phyloP scores from a whole-genome alignment of 2,113 vertebrate genomes.

The Petrocephalus microphthalmus region DNA sequence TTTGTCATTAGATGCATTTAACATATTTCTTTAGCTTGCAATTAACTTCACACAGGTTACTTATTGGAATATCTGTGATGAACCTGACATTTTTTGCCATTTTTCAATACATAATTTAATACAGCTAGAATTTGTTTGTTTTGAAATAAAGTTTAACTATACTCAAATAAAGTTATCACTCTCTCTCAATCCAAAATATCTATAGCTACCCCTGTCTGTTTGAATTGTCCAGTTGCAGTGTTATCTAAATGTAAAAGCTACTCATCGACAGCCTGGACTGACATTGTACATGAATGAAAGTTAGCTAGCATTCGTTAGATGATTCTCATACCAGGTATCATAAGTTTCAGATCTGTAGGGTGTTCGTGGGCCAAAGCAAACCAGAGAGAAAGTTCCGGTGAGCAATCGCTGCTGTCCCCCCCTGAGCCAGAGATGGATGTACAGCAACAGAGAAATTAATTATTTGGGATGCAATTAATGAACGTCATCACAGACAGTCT shows the following conservation, averaged over 20 bases:
- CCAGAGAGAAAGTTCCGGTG: neutral
- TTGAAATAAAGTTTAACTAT: neutral
- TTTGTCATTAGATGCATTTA: slow-evolving; percentile 1
- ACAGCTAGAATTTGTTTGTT: neutral
- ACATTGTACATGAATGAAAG: neutral
- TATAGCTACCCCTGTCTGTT: neutral
- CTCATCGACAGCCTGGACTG: neutral
- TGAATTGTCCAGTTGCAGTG: neutral
- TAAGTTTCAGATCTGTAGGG: neutral
- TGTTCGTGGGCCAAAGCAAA: neutral
- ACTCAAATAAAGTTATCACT: neutral
- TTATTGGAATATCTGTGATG: slow-evolving; percentile 4
- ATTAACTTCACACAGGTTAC: neutral
- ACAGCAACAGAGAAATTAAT: slow-evolving; percentile 38
- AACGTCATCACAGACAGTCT: slow-evolving; percentile 40
- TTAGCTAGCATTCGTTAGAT: neutral
- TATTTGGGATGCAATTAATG: slow-evolving; percentile 49
- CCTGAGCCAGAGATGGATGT: slow-evolving; percentile 15
- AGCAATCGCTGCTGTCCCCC: neutral
- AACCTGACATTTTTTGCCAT: neutral
- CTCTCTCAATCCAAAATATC: neutral
- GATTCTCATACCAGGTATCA: neutral
- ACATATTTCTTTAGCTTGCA: neutral
- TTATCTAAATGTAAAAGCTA: neutral
- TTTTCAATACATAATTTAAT: slow-evolving; percentile 8